phyloP scores from a whole-genome alignment of 92 coral and sea anemone species.

The Palythoa heliodiscus region DNA sequence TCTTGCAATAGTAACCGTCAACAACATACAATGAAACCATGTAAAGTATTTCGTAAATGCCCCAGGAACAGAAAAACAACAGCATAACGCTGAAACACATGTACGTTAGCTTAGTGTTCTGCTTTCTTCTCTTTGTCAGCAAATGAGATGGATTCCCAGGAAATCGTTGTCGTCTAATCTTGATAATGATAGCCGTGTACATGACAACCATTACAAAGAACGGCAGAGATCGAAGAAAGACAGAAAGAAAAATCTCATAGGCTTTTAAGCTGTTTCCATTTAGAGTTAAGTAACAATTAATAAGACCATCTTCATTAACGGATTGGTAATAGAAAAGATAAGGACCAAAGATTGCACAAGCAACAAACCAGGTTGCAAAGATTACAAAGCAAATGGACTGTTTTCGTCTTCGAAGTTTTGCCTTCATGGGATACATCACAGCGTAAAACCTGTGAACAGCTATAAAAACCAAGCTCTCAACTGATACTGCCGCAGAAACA shows the following conservation, averaged over 20 bases:
- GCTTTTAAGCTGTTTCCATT: background rate
- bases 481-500: constrained; percentile 30
- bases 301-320: background rate
- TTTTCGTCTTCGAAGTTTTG: background rate
- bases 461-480: constrained; percentile 19
- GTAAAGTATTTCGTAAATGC: constrained; percentile 26
- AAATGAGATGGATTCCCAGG: constrained; percentile 8
- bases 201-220: background rate
- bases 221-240: constrained; percentile 20
- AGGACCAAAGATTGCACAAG: constrained; percentile 13
- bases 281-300: background rate
- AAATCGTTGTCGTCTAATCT: background rate
- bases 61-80: constrained; percentile 36
- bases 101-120: constrained; percentile 9
- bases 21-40: background rate
- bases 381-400: background rate
- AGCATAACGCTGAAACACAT: constrained; percentile 16
- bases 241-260: constrained; percentile 15
- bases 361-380: background rate
- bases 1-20: background rate
- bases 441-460: constrained; percentile 30
- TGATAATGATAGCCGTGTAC: constrained; percentile 1
- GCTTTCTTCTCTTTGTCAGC: constrained; percentile 25
- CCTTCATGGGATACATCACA: constrained; percentile 23
- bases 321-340: constrained; percentile 7